These are phyloP conservation scores for Megalops cyprinoides DNA, from an alignment of 2,797 vertebrate species.

Conservation along the genomic window DNA sequence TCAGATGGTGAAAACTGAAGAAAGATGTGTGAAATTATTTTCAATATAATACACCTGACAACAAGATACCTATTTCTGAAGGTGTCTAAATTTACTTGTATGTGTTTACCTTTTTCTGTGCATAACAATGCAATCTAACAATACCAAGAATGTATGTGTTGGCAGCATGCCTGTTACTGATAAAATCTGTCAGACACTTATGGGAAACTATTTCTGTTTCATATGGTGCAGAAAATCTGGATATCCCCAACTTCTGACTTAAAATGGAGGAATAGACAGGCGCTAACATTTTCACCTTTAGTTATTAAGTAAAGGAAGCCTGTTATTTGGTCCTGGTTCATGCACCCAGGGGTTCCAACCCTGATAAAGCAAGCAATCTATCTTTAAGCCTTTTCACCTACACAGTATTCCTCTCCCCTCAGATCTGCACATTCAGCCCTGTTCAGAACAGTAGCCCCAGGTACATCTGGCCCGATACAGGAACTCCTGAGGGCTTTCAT, in stretches of 20 bases:
- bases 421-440: not conserved
- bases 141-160: too few relatives aligned
- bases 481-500: not conserved
- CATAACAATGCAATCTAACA: too few relatives aligned
- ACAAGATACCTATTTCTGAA: too few relatives aligned
- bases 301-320: constrained; percentile 18
- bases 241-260: not conserved
- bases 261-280: not conserved
- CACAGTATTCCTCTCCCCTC: constrained; percentile 15
- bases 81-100: not conserved
- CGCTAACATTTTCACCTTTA: constrained; percentile 13
- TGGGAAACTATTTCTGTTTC: not conserved
- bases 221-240: not conserved
- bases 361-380: constrained; percentile 11
- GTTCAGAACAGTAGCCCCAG: not conserved
- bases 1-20: too few relatives aligned
- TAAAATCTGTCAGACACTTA: not conserved
- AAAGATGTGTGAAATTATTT: too few relatives aligned
- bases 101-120: not conserved
- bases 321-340: constrained; percentile 12
- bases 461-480: constrained; percentile 18
- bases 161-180: not conserved
- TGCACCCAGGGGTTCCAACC: not conserved
- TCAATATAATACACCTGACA: too few relatives aligned
- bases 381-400: constrained; percentile 7